Conservation (phyloP, 1,140 invertebrate species). For the Aphaenogaster ashmeadi region DNA sequence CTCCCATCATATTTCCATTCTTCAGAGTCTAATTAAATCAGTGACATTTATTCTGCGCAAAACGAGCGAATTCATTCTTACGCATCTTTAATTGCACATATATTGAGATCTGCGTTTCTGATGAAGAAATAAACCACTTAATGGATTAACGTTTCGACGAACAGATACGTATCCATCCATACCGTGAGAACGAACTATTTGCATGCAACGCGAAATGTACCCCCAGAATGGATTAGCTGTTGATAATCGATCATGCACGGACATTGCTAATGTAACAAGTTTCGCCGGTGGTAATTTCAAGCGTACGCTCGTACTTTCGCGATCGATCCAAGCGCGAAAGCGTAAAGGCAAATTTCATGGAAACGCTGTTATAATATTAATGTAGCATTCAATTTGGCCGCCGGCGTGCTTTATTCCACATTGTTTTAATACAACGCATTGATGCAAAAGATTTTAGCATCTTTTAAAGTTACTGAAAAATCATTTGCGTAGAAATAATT, state of each 20-base stretch:
- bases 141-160: constrained; percentile 33
- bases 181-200: constrained; percentile 50
- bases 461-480: constrained; percentile 28
- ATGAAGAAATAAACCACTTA: constrained; percentile 28
- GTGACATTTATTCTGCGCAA: not conserved
- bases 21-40: constrained; percentile 4
- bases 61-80: not conserved
- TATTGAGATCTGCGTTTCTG: not conserved
- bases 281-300: constrained; percentile 62
- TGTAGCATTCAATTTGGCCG: constrained; percentile 20
- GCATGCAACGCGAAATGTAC: constrained; percentile 54
- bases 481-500: constrained; percentile 13
- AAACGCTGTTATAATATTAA: constrained; percentile 60
- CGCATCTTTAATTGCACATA: constrained; percentile 1
- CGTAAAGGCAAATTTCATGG: constrained; percentile 68
- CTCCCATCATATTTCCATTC: not conserved
- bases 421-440: not conserved
- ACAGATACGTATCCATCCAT: constrained; percentile 36
- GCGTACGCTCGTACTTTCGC: constrained; percentile 53
- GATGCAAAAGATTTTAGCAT: constrained; percentile 7
- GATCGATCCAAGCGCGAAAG: constrained; percentile 58
- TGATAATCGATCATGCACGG: constrained; percentile 62
- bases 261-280: constrained; percentile 70
- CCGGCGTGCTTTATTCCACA: not conserved
- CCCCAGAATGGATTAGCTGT: constrained; percentile 51